A percentile compares a stretch with the other conserved stretches of the same genome.
These are phyloP conservation scores for Morpho achilles DNA, from an alignment of 2,888 invertebrate species.

Conservation along the genomic window DNA sequence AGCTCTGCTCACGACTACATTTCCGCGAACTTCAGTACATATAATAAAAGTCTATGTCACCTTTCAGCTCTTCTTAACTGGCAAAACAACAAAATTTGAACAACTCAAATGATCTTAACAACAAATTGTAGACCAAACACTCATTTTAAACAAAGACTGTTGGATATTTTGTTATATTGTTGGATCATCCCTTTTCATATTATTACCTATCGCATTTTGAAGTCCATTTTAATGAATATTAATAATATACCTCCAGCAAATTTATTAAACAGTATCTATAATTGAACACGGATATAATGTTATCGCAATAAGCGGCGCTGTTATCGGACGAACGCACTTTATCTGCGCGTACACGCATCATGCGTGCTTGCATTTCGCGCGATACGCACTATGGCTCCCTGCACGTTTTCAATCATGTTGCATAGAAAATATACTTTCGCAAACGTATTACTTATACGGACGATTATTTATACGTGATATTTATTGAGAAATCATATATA, in stretches of 20 bases:
- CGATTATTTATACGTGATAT: constrained; percentile 65
- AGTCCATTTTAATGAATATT: neutral
- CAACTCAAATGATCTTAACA: too few species aligned
- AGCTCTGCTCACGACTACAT: too few species aligned
- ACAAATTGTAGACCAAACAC: too few species aligned
- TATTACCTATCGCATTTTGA: neutral
- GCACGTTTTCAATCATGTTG: constrained; percentile 55
- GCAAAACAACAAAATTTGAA: too few species aligned
- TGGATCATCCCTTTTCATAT: too few species aligned
- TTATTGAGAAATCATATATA: constrained; percentile 51
- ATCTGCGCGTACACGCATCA: constrained; percentile 58
- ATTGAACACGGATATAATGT: constrained; percentile 31
- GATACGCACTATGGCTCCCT: constrained; percentile 48
- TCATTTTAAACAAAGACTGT: too few species aligned
- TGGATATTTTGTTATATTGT: too few species aligned
- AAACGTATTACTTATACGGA: constrained; percentile 57
- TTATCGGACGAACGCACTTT: constrained; percentile 64
- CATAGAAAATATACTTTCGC: constrained; percentile 64
- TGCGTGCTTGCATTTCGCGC: constrained; percentile 69
- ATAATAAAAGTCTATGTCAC: too few species aligned
- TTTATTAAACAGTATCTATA: constrained; percentile 18
- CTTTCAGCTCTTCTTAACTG: too few species aligned
- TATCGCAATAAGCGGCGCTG: constrained; percentile 50
- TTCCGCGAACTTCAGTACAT: too few species aligned
- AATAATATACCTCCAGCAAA: constrained; percentile 2